Evolutionary conservation across 1,140 invertebrate genomes (phyloP), one percentile per base, ranked within the genome.

Genomic region (Mamestra configurata): DNA sequence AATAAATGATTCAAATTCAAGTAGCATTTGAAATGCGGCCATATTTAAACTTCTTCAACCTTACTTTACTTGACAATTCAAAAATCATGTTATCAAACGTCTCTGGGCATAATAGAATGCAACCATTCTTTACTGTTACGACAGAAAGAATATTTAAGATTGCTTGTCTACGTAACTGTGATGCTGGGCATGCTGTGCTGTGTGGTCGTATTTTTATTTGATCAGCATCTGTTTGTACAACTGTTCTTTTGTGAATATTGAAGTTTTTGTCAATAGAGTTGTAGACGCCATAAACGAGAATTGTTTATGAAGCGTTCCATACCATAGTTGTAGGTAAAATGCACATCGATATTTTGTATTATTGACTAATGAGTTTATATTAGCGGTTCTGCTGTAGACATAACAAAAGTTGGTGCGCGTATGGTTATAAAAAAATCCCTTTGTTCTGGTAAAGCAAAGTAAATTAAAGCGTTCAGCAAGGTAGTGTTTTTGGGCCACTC

Each of bases 71-170:
- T 64, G 37, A 76, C 59, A 20, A 40, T 57, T 75, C 53, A 59
- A 57, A 59, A 75, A 37, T 55, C 71, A 40, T 59, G 71, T 75
- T 75, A 75, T 75, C 31, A 75, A 75, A 75, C 71, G 59, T 75
- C 55, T 64, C 7, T 22, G 22, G n/a, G 37, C 53, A 59, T 57
- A 75, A 75, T 57, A 55, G 59, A 64, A 64, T 64, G 59, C 59
- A 64, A 64, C 59, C 31, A 37, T 64, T 64, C 59, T 64, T 64
- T 20, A 64, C n/a, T 64, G 40, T 64, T 64, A 40, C 59, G 59
- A 64, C 31, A 61, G 13, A 24, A 8, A 37, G 59, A 37, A 37
- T 64, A n/a, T 18, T 64, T 40, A 68, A 68, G 64, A 68, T 46
- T 24, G 40, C 37, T 27, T 68, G 20, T 68, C 11, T 68, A 68